phyloP scores from a whole-genome alignment of 2,888 invertebrate genomes.

The Taphrorychus bicolor region DNA sequence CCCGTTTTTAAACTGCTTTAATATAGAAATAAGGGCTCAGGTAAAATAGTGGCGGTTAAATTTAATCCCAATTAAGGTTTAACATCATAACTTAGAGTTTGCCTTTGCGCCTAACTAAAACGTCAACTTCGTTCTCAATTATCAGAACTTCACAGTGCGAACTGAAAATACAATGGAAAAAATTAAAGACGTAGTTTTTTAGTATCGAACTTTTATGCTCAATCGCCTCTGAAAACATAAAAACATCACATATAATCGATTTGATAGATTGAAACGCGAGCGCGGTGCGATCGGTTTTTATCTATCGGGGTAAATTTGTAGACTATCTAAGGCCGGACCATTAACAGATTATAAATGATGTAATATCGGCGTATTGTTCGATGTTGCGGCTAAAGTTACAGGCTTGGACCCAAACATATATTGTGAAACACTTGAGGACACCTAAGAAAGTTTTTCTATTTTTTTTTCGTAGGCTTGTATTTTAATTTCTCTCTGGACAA shows the following conservation, averaged over 20 bases:
- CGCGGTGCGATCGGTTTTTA: not conserved
- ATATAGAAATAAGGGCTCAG: conserved; percentile 36
- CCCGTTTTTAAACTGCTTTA: conserved; percentile 30
- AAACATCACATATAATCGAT: not conserved
- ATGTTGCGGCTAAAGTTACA: conserved; percentile 1
- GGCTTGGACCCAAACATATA: conserved; percentile 21
- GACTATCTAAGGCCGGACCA: conserved; percentile 20
- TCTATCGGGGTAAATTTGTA: conserved; percentile 1
- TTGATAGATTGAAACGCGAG: not conserved
- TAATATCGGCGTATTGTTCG: not conserved
- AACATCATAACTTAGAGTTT: not conserved
- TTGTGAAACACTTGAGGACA: too few relatives aligned
- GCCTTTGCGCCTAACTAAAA: too few relatives aligned
- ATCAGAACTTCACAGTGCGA: too few relatives aligned
- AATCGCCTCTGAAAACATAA: not conserved
- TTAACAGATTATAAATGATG: conserved; percentile 15
- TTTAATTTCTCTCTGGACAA: too few relatives aligned
- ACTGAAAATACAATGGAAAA: too few relatives aligned
- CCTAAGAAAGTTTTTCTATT: too few relatives aligned
- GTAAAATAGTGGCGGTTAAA: conserved; percentile 14
- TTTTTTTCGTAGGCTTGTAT: too few relatives aligned
- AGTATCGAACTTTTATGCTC: not conserved
- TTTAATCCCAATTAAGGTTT: not conserved
- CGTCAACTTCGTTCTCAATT: too few relatives aligned
- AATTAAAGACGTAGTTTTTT: too few relatives aligned